Base-by-base conservation (phyloP, 2,797 vertebrate genomes). In the Chelonia mydas region DNA sequence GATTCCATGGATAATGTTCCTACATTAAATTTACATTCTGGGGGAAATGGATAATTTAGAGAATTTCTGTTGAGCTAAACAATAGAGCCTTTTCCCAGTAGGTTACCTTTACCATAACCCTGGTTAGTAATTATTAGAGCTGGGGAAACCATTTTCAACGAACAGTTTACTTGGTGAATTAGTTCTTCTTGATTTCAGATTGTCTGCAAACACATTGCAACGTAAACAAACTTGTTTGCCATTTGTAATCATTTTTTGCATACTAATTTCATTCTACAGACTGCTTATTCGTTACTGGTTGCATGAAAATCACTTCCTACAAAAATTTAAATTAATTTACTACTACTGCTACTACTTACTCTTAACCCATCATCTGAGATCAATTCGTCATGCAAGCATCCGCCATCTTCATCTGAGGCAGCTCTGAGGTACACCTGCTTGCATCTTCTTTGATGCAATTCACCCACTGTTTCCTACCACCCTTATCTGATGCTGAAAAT, bases 141-240 rank as follows among this genome's bases (percentile, higher is more conserved):
- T 23, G 72, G 83, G 79, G 83, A 81, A 83, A 80, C 80, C 41
- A 78, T 78, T 93, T 96, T 84, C 59, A 57, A 49, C 9, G 13
- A 84, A 88, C 61, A 85, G 59, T 87, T 94, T 90, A 5, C 83
- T 76, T 91, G 92, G 94, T 94, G 88, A 96, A 92, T 94, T 55
- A 79, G 13, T 51, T 10, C 82, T 82, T 28, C 89, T 87, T 96
- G 95, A 95, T 96, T 97, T 86, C 94, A 81, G 83, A 91, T 96
- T 96, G 95, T 93, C 92, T 96, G 90, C 88, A 95, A 96, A 91
- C 90, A 95, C 47, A 80, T 19, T 33, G 84, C 51, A 41, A 17
- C 95, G 92, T 91, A 74, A 89, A 88, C 87, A 17, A 76, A 81
- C 81, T 91, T 84, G 37, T 89, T 91, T 86, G 82, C 83, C 84